Percentiles rank a stretch among this genome's conserved stretches.
phyloP scores from a whole-genome alignment of 2,113 vertebrate species.

The Halcyon malimbica region DNA sequence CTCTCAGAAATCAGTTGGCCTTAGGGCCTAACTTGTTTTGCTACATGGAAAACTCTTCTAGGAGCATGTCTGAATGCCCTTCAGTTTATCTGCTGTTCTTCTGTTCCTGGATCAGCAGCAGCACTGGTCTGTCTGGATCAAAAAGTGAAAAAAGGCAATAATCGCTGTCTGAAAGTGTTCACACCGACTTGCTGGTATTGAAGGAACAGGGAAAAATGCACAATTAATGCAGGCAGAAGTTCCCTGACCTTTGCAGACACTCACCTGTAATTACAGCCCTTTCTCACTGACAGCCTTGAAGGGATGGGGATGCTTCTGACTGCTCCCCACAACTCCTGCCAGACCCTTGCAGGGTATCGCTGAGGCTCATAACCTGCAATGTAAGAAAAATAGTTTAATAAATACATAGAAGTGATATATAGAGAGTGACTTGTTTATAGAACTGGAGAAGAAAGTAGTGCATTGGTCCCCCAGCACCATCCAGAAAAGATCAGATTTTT shows the following conservation, averaged over 20 bases:
- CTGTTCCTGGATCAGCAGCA: not conserved
- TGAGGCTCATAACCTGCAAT: not conserved
- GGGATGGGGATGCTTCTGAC: not conserved
- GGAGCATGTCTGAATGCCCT: not conserved
- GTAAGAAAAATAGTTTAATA: not conserved
- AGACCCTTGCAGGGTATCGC: not conserved
- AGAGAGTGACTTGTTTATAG: not conserved
- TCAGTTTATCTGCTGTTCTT: not conserved
- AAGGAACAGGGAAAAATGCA: not conserved
- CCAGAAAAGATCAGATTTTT: not conserved
- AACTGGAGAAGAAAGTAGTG: not conserved
- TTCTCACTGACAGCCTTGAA: not conserved
- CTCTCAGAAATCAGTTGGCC: not conserved
- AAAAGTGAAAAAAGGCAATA: not conserved
- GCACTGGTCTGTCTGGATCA: not conserved
- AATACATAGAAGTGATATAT: not conserved
- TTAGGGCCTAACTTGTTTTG: not conserved
- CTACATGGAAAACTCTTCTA: not conserved
- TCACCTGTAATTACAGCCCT: not conserved
- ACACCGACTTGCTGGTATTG: accelerated
- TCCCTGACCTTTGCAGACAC: not conserved
- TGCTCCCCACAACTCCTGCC: not conserved
- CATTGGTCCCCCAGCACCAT: not conserved
- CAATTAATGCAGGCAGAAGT: not conserved
- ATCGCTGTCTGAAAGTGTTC: not conserved